Conservation (phyloP, 2,113 vertebrate species). For the Machaerirhynchus nigripectus region DNA sequence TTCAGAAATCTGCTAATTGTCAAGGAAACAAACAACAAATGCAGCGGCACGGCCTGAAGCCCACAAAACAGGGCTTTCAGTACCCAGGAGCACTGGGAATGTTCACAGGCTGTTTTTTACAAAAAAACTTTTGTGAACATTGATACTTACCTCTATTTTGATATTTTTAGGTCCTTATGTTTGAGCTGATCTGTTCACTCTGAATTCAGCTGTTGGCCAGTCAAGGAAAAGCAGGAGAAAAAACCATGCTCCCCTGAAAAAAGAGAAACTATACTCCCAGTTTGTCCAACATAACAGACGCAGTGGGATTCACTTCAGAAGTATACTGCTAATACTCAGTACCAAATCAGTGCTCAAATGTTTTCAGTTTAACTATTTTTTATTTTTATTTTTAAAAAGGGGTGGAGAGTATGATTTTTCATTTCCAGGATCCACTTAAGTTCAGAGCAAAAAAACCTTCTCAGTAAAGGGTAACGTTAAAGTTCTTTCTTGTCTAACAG, state of each 20-base stretch:
- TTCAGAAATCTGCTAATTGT: not conserved
- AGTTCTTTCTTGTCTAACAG: not conserved
- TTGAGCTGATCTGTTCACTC: not conserved
- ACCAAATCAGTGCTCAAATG: not conserved
- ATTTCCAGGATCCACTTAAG: not conserved
- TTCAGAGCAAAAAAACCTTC: not conserved
- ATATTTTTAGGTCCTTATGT: not conserved
- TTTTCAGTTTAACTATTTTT: not conserved
- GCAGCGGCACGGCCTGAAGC: not conserved
- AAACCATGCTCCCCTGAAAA: not conserved
- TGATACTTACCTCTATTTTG: not conserved
- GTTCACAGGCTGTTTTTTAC: not conserved
- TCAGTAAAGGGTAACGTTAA: not conserved
- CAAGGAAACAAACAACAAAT: not conserved
- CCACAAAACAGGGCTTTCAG: not conserved
- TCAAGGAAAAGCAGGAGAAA: not conserved
- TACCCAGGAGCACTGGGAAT: not conserved
- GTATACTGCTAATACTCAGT: not conserved
- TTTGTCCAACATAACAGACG: not conserved
- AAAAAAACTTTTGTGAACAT: not conserved
- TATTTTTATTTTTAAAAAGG: not conserved
- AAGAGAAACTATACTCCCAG: not conserved
- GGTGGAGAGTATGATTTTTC: not conserved
- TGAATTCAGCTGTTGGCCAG: not conserved
- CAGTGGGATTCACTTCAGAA: not conserved